phyloP scores from a whole-genome alignment of 2,113 vertebrate species.

The Leucopsar rothschildi region DNA sequence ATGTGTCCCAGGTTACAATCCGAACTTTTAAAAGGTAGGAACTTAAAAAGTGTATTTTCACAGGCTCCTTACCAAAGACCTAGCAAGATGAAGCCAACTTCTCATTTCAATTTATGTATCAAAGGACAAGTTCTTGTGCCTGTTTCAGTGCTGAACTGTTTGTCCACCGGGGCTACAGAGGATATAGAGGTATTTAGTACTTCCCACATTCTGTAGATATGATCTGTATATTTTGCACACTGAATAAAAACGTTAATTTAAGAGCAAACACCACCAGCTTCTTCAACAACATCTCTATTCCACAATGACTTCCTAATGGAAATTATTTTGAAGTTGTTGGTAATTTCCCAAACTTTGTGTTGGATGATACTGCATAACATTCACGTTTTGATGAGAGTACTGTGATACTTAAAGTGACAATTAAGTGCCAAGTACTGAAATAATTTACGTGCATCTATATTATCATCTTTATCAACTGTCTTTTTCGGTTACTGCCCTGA shows the following conservation, averaged over 20 bases:
- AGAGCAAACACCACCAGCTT: not conserved
- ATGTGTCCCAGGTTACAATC: not conserved
- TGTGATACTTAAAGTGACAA: not conserved
- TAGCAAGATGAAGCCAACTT: not conserved
- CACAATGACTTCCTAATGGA: not conserved
- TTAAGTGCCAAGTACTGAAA: not conserved
- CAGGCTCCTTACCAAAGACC: not conserved
- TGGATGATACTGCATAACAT: not conserved
- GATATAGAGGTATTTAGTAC: not conserved
- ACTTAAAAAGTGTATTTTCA: not conserved
- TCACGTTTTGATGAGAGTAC: not conserved
- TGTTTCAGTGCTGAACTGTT: not conserved
- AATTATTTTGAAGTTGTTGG: not conserved
- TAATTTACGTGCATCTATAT: not conserved
- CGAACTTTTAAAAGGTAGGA: not conserved
- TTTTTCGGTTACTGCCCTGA: not conserved
- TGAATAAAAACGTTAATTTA: not conserved
- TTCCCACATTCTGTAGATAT: not conserved
- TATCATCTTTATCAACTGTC: not conserved
- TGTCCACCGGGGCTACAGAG: not conserved
- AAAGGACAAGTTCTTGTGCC: not conserved
- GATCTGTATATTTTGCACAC: not conserved
- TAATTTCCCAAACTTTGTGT: not conserved
- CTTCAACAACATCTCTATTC: not conserved
- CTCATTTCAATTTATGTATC: not conserved